Conservation (phyloP, 2,113 vertebrate species). For the Thomomys bottae region DNA sequence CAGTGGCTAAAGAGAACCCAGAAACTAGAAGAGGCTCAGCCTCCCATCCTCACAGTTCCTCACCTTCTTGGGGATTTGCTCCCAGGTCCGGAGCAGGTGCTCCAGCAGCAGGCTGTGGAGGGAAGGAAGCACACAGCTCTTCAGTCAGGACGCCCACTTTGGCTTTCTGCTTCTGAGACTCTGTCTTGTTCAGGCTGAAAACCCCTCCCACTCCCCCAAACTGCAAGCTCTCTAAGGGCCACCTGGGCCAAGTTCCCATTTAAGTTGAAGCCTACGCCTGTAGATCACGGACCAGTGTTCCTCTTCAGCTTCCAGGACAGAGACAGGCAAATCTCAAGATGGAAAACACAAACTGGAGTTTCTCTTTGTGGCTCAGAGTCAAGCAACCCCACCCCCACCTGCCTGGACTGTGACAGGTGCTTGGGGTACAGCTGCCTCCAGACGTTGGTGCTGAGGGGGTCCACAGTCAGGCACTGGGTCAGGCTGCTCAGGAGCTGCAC, state of each 20-base stretch:
- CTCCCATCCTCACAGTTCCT: not conserved
- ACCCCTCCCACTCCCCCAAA: not conserved
- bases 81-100: slow-evolving; percentile 91
- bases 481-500: slow-evolving; percentile 92
- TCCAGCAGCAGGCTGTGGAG: slow-evolving; percentile 91
- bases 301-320: not conserved
- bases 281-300: not conserved
- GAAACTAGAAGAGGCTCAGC: not conserved
- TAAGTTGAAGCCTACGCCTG: not conserved
- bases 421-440: slow-evolving; percentile 97
- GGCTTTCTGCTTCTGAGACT: not conserved
- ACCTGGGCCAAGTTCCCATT: not conserved
- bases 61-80: slow-evolving; percentile 90
- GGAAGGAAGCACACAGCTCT: not conserved
- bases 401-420: slow-evolving; percentile 96
- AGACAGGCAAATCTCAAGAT: not conserved
- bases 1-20: not conserved
- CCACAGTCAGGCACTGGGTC: slow-evolving; percentile 92
- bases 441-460: slow-evolving; percentile 91
- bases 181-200: not conserved
- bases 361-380: not conserved
- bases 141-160: not conserved
- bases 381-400: not conserved
- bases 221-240: not conserved
- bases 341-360: not conserved